Conservation (phyloP, 2,797 vertebrate species). For the Alosa sapidissima region DNA sequence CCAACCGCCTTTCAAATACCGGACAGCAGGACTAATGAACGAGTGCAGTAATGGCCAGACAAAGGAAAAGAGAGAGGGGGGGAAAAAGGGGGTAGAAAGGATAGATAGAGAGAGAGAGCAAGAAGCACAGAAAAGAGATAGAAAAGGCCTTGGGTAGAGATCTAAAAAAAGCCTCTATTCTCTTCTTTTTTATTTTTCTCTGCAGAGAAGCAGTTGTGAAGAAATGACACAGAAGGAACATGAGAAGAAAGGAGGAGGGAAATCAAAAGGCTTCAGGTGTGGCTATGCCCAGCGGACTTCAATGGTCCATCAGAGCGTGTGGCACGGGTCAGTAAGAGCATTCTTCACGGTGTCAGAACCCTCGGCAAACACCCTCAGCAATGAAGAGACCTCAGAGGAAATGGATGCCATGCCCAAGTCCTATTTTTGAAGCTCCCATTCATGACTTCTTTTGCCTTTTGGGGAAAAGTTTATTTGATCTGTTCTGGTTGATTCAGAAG, state of each 20-base stretch:
- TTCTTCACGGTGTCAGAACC: background rate
- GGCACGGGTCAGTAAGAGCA: background rate
- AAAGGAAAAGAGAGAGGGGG: background rate
- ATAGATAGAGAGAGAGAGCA: background rate
- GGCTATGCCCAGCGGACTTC: background rate
- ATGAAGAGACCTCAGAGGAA: background rate
- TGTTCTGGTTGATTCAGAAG: background rate
- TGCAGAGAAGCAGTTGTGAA: background rate
- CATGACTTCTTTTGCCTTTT: background rate
- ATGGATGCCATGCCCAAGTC: background rate
- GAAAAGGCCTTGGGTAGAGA: background rate
- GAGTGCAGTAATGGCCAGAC: conserved; percentile 26
- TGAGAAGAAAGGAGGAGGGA: background rate
- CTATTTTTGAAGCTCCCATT: background rate
- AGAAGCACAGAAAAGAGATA: background rate
- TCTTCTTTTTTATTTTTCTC: background rate
- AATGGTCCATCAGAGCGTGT: background rate
- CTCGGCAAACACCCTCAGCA: background rate
- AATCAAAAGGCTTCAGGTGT: background rate
- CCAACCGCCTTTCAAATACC: conserved; percentile 55
- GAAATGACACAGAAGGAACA: background rate
- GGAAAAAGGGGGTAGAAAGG: background rate
- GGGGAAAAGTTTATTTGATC: background rate
- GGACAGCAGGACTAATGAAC: conserved; percentile 43
- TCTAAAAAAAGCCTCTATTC: too few species aligned